Evolutionary conservation across 2,113 vertebrate species (phyloP).

Genomic region (Mustela lutreola): DNA sequence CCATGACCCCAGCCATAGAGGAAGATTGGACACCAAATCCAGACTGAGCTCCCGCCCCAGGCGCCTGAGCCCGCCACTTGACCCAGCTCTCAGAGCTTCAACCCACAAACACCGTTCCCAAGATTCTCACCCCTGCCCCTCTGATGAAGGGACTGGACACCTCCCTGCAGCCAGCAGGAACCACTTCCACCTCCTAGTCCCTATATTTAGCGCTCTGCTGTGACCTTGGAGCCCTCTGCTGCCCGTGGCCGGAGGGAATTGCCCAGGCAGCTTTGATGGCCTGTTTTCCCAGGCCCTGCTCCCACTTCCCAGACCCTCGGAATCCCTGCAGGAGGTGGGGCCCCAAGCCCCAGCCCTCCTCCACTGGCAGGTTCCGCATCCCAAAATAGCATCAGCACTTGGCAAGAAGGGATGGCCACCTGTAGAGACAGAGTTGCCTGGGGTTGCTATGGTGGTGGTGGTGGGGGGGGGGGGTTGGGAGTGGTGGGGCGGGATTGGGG

Average conservation of each 20-base stretch:
- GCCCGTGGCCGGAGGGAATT: slow-evolving; percentile 13
- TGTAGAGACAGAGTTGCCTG: not conserved
- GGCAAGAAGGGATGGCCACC: not conserved
- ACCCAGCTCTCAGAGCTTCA: not conserved
- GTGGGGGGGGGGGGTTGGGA: too few relatives aligned
- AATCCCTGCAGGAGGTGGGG: slow-evolving; percentile 22
- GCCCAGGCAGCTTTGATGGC: slow-evolving; percentile 72
- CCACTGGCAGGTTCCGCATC: not conserved
- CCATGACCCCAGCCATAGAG: too few relatives aligned
- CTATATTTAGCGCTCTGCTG: slow-evolving; percentile 74
- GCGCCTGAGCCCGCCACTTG: fast-evolving
- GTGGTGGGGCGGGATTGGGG: too few relatives aligned
- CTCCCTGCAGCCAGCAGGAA: slow-evolving; percentile 68
- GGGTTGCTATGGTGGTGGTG: too few relatives aligned
- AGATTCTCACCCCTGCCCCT: not conserved
- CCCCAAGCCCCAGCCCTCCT: not conserved
- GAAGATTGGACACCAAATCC: not conserved
- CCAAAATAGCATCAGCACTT: slow-evolving; percentile 31
- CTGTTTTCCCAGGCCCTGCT: slow-evolving; percentile 76
- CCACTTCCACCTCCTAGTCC: slow-evolving; percentile 68
- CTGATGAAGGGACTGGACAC: slow-evolving; percentile 19
- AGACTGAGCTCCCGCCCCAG: not conserved
- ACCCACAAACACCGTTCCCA: not conserved
- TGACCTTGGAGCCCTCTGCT: slow-evolving; percentile 58
- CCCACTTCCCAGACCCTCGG: slow-evolving; percentile 36